A percentile compares a stretch with the other conserved stretches of the same genome.
phyloP scores from a whole-genome alignment of 2,797 vertebrate genomes.

The Glyptemys insculpta region DNA sequence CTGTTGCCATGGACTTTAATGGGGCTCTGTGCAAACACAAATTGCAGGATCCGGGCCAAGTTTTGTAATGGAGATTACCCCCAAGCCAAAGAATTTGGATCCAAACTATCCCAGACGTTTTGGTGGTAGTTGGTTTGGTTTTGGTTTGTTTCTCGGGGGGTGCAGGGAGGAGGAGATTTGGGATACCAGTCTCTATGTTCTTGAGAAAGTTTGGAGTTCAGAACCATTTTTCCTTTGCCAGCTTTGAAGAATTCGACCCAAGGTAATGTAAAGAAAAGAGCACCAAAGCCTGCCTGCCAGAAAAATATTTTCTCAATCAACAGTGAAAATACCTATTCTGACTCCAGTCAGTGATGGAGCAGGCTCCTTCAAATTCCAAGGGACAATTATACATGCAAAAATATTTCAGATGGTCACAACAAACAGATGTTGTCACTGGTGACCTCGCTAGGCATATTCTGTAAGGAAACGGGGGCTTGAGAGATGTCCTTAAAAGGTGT shows the following conservation, averaged over 20 bases:
- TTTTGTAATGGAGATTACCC: not conserved
- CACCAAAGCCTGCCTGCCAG: not conserved
- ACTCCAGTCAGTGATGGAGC: fast-evolving
- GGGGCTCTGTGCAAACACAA: not conserved
- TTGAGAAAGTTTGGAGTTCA: not conserved
- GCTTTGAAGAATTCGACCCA: not conserved
- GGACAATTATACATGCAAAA: not conserved
- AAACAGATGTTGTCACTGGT: not conserved
- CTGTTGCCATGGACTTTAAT: fast-evolving
- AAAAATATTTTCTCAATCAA: not conserved
- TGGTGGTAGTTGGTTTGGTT: not conserved
- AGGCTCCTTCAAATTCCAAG: not conserved
- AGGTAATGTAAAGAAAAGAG: not conserved
- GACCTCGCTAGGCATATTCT: fast-evolving
- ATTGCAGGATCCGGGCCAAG: not conserved
- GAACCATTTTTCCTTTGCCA: not conserved
- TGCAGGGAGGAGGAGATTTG: not conserved
- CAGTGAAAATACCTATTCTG: not conserved
- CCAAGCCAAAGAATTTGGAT: not conserved
- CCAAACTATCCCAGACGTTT: not conserved
- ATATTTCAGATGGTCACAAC: not conserved
- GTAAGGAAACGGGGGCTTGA: fast-evolving
- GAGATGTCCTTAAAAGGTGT: not conserved
- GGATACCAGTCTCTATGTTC: not conserved
- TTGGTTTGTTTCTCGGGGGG: not conserved